A percentile compares a stretch with the other conserved stretches of the same genome.
Evolutionary conservation across 2,113 vertebrate species (phyloP).

Genomic region (Psilopsiagon aymara): DNA sequence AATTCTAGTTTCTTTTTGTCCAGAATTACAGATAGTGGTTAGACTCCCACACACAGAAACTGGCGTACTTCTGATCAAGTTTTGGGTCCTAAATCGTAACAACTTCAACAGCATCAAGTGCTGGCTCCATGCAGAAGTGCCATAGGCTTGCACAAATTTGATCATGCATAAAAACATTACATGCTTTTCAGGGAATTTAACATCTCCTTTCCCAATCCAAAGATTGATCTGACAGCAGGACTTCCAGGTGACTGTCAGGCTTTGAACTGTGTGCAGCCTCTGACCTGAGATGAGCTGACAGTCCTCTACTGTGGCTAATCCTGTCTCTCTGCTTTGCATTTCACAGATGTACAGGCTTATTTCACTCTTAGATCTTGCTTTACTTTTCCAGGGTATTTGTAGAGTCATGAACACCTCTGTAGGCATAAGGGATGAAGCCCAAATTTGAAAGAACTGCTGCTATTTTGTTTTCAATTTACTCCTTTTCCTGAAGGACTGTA

Average conservation of each 20-base stretch:
- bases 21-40: not conserved
- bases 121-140: not conserved
- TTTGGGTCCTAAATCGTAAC: not conserved
- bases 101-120: not conserved
- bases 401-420: not conserved
- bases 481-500: not conserved
- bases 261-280: not conserved
- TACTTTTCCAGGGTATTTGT: not conserved
- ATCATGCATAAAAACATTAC: not conserved
- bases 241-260: not conserved
- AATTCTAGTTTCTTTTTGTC: not conserved
- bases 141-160: not conserved
- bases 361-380: not conserved
- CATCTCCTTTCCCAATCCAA: not conserved
- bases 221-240: not conserved
- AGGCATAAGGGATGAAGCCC: not conserved
- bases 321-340: not conserved
- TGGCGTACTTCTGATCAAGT: not conserved
- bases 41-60: not conserved
- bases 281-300: not conserved
- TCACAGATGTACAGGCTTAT: not conserved
- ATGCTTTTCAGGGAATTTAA: not conserved
- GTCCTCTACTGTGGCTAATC: not conserved
- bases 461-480: not conserved
- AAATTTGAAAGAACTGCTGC: not conserved